These are phyloP conservation scores for Pachycephala philippinensis DNA, from an alignment of 2,113 vertebrate genomes.

Conservation along the genomic window DNA sequence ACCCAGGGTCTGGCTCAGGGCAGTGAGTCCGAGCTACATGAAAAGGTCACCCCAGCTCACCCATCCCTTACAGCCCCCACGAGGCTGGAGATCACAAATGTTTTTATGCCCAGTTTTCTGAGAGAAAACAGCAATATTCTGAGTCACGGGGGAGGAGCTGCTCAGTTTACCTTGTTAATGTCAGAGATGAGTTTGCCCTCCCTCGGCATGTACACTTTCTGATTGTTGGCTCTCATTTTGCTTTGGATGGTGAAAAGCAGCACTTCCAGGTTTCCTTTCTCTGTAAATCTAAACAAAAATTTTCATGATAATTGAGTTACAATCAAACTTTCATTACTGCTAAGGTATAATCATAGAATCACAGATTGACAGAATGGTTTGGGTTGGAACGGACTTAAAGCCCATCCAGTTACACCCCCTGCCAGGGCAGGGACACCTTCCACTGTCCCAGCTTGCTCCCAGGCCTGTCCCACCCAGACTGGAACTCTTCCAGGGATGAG, in stretches of 20 bases:
- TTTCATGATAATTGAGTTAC: background rate
- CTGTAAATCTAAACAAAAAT: constrained; percentile 84
- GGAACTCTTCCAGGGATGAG: background rate
- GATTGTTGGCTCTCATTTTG: constrained; percentile 98
- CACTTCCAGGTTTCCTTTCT: constrained; percentile 96
- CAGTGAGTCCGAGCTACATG: fast-evolving
- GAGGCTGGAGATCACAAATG: background rate
- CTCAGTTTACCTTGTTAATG: constrained; percentile 88
- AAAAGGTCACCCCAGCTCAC: background rate
- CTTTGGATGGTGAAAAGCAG: constrained; percentile 97
- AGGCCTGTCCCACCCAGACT: background rate
- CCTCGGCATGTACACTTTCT: constrained; percentile 96
- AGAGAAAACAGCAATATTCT: background rate
- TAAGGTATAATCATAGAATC: background rate
- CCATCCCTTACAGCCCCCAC: background rate
- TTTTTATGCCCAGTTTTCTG: background rate
- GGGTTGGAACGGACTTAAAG: background rate
- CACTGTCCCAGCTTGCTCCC: background rate
- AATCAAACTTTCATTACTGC: background rate
- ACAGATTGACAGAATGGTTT: background rate
- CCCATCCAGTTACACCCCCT: background rate
- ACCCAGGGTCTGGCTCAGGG: background rate
- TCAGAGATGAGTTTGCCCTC: constrained; percentile 98
- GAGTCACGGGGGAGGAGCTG: background rate
- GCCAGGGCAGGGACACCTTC: background rate